Base-by-base conservation (phyloP, 92 coral and sea anemone genomes). In the Chrysogorgia sp. region DNA sequence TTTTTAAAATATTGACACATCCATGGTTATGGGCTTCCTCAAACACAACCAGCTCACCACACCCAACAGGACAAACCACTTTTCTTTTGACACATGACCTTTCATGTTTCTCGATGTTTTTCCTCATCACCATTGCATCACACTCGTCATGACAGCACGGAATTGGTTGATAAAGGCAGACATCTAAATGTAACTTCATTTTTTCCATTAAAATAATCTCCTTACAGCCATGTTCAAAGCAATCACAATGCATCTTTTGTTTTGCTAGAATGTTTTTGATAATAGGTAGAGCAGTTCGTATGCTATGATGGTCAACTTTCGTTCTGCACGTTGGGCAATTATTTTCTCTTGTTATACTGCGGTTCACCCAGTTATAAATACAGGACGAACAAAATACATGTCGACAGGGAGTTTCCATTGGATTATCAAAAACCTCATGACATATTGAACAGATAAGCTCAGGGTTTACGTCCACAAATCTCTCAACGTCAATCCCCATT, bases 391-490 rank as follows among this genome's bases (percentile, higher is more conserved):
- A 88, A 34, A 82, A 88, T 60, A 88, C 82, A 68, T 88, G 92
- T 21, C 87, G 79, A 52, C 89, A 85, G 12, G 91, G 91, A n/a
- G 83, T 80, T 64, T 85, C 87, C 33, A 77, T 75, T 21, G 92
- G 90, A 24, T 86, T 90, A 17, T 82, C 87, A 6, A 89, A 71
- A n/a, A 89, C 92, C 2, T 85, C 86, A 10, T 76, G 47, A 63
- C 92, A 89, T 67, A 89, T 89, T 65, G 84, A 70, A 43, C 92
- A 88, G 10, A 87, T 40, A 13, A 87, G 79, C 43, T 87, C 91
- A 25, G 74, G 86, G 32, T 67, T 84, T 20, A 84, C 85, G 23
- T 84, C 76, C 3, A 67, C 63, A 43, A 87, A 87, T 60, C 91
- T 72, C 10, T 84, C 88, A 22, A 25, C 74, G 4, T 87, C 91